A percentile compares a stretch with the other conserved stretches of the same genome.
Conservation (phyloP, 2,797 vertebrate species). For the Erithacus rubecula region DNA sequence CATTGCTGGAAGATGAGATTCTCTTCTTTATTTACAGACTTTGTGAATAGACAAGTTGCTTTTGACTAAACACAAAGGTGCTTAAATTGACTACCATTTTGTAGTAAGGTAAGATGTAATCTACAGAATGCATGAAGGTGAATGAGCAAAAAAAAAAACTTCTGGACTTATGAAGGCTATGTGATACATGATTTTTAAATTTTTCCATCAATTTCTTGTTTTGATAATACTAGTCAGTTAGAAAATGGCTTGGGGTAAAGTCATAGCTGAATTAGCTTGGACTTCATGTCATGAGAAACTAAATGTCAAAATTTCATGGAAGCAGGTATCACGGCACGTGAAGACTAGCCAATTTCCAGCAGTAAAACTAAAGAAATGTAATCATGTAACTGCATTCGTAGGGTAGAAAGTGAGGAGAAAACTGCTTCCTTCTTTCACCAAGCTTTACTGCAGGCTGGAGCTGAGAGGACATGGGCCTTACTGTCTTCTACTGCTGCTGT, state of each 20-base stretch:
- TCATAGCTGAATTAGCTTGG: background rate
- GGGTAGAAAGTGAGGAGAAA: background rate
- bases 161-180: background rate
- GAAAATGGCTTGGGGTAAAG: background rate
- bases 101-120: rapidly evolving
- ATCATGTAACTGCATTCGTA: background rate
- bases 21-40: background rate
- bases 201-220: background rate
- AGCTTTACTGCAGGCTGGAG: background rate
- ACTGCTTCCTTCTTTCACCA: background rate
- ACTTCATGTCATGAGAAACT: background rate
- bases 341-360: background rate
- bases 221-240: background rate
- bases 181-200: background rate
- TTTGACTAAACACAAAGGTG: background rate
- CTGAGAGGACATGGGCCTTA: background rate
- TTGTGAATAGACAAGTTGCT: background rate
- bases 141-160: background rate
- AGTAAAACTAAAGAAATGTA: background rate
- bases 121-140: background rate
- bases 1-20: background rate
- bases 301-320: background rate
- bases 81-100: background rate
- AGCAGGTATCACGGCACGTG: background rate
- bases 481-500: background rate